Base-by-base conservation (phyloP, 2,888 invertebrate genomes). In the Candidula unifasciata region DNA sequence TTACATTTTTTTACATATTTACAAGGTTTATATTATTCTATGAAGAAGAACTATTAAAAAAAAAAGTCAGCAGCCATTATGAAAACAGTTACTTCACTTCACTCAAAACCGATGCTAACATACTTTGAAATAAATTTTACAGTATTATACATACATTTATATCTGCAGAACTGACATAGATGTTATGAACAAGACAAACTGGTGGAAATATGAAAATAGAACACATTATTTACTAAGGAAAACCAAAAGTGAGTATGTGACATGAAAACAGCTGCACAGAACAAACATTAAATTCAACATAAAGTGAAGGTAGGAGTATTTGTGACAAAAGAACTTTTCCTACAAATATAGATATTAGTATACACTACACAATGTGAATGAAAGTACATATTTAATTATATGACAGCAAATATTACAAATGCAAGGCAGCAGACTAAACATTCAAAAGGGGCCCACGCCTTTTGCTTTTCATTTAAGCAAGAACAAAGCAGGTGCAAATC, bases 371-470 rank as follows among this genome's bases (percentile, higher is more conserved):
- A 10, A 71, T 71, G 27, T 73, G n/a, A 24, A 10, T n/a, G 44
- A 73, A 44, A 44, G 73, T 52, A 44, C 27, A 44, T 10, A 13
- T 44, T 44, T 44, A 44, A 44, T 10, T 44, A 10, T 44, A 44
- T 44, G 44, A 44, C 44, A 44, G 44, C 6, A 44, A 44, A 44
- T 44, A 74, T 54, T 54, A 52, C 54, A 52, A 52, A 74, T 74
- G 74, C 52, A 74, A 74, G 74, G 54, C 74, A 52, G 54, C 74
- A 74, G 27, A 30, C 54, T 44, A 44, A 73, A 73, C 44, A 44
- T 60, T 60, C 60, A 60, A 60, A 21, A 60, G n/a, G 60, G 21
- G 21, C 60, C 21, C 60, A 60, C 24, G n/a, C n/a, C 60, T 60
- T n/a, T 60, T n/a, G n/a, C 21, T 24, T 60, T 60, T 73, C 24